Evolutionary conservation across 2,113 vertebrate genomes (phyloP).

Genomic region (Hemiprocne comata): DNA sequence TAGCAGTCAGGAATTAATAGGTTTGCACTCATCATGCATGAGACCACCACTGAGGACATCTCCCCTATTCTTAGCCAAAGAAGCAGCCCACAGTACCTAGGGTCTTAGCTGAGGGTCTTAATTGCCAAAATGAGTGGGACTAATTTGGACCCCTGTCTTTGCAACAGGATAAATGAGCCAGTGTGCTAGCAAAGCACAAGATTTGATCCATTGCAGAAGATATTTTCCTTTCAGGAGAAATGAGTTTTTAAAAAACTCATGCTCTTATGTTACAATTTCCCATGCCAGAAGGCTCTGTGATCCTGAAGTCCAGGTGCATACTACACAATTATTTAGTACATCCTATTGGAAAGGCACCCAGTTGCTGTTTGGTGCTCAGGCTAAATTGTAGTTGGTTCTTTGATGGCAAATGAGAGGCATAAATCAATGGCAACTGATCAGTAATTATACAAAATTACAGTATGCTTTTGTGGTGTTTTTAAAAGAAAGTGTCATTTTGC

Average conservation of each 20-base stretch:
- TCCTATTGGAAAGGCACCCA: background rate
- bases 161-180: background rate
- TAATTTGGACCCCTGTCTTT: background rate
- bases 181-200: background rate
- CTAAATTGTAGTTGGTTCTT: background rate
- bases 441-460: constrained; percentile 57
- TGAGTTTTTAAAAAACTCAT: background rate
- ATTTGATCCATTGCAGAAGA: background rate
- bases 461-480: constrained; percentile 39
- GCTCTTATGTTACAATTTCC: background rate
- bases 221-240: background rate
- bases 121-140: background rate
- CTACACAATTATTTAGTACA: background rate
- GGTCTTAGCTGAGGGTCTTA: background rate
- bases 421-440: constrained; percentile 41
- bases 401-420: background rate
- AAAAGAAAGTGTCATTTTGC: constrained; percentile 52
- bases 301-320: background rate
- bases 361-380: background rate
- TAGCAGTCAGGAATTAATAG: background rate
- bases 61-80: background rate
- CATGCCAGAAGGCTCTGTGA: background rate
- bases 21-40: background rate
- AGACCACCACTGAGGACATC: background rate
- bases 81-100: background rate